Percentiles rank a stretch among this genome's conserved stretches.
These are phyloP conservation scores for Nomada goodeniana DNA, from an alignment of 2,888 invertebrate genomes.

Conservation along the genomic window DNA sequence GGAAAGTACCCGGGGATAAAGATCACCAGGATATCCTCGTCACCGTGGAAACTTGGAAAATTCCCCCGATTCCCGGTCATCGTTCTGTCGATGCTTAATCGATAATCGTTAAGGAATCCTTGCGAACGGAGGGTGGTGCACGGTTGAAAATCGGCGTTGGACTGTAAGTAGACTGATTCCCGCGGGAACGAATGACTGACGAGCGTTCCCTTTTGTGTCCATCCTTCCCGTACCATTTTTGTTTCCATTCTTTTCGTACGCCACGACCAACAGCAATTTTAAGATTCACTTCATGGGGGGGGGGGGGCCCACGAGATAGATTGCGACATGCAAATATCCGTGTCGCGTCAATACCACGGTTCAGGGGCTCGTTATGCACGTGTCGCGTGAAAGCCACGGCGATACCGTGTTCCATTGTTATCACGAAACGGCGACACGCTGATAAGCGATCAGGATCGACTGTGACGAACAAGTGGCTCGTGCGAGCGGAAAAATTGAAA, in stretches of 20 bases:
- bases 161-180: constrained; percentile 54
- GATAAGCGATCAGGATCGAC: constrained; percentile 46
- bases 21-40: constrained; percentile 19
- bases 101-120: constrained; percentile 64
- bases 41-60: constrained; percentile 19
- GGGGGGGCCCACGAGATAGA: constrained; percentile 73
- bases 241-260: background rate
- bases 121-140: constrained; percentile 25
- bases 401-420: constrained; percentile 47
- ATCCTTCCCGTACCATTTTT: background rate
- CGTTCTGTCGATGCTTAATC: constrained; percentile 55
- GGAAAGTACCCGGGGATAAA: constrained; percentile 6
- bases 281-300: constrained; percentile 72
- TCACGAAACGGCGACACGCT: constrained; percentile 1
- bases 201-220: constrained; percentile 51
- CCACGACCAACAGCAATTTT: constrained; percentile 61
- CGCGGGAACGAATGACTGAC: constrained; percentile 76
- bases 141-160: constrained; percentile 35
- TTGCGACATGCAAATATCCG: constrained; percentile 74
- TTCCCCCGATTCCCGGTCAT: constrained; percentile 24
- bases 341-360: constrained; percentile 67
- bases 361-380: constrained; percentile 45
- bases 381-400: constrained; percentile 42
- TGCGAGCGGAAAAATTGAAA: constrained; percentile 22
- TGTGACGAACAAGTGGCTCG: constrained; percentile 39